These are phyloP conservation scores for Synanceia verrucosa DNA, from an alignment of 2,797 vertebrate species.

Conservation along the genomic window DNA sequence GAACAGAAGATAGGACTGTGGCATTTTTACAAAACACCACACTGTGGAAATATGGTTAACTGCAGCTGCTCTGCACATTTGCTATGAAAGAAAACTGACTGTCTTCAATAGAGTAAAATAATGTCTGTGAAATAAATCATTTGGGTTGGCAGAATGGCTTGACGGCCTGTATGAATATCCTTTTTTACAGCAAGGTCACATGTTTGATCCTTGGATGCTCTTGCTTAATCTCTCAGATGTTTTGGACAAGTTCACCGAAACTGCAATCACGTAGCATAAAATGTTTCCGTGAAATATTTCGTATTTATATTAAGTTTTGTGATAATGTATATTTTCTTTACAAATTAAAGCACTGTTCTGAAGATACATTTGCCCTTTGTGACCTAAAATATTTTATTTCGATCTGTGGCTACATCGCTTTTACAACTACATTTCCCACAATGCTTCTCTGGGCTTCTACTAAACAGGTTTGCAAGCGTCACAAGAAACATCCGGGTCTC, in stretches of 20 bases:
- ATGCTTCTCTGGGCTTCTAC: not conserved
- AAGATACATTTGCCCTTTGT: not conserved
- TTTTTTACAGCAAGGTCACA: not conserved
- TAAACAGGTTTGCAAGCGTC: constrained; percentile 24
- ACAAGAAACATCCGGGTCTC: constrained; percentile 87
- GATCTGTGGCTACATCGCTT: no score
- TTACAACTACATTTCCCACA: constrained; percentile 78
- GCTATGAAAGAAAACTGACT: not conserved
- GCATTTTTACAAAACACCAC: not conserved
- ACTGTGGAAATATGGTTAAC: constrained; percentile 1
- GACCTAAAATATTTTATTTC: not conserved
- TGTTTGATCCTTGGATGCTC: not conserved
- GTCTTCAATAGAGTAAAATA: not conserved
- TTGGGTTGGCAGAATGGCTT: not conserved
- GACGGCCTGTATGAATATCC: not conserved
- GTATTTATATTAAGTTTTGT: constrained; percentile 2
- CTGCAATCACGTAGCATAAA: not conserved
- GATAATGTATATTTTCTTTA: not conserved
- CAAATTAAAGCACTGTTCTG: constrained; percentile 13
- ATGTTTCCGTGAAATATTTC: constrained; percentile 13
- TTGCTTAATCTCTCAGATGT: not conserved
- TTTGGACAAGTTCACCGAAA: not conserved
- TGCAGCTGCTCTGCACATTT: constrained; percentile 6
- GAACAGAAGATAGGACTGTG: not conserved
- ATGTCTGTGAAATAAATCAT: not conserved